phyloP scores from a whole-genome alignment of 2,888 invertebrate genomes.

The Imbricaverruca yamaguchii region DNA sequence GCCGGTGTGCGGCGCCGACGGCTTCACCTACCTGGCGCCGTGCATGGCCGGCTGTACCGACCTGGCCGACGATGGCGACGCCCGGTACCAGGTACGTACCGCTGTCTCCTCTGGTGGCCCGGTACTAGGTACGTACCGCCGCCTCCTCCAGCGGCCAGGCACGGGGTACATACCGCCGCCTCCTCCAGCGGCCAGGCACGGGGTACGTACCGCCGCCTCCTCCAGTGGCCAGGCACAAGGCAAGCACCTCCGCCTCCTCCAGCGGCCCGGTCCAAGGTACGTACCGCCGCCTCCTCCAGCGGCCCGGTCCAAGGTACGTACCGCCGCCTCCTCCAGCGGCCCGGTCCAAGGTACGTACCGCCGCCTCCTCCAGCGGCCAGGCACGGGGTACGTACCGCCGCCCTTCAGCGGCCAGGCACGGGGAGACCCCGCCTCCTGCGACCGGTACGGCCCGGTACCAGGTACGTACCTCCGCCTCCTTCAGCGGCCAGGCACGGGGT shows the following conservation, averaged over 20 bases:
- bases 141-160: neutral
- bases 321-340: neutral
- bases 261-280: neutral
- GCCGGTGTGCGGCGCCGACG: conserved; percentile 76
- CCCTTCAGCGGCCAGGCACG: neutral
- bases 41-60: conserved; percentile 79
- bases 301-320: neutral
- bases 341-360: neutral
- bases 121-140: neutral
- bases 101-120: neutral
- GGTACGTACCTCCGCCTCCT: neutral
- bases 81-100: neutral
- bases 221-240: neutral
- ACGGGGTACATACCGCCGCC: neutral
- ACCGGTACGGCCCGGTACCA: too few species aligned
- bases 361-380: neutral
- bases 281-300: neutral
- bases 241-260: neutral
- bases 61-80: conserved; percentile 36
- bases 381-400: neutral
- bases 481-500: neutral
- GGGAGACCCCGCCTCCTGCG: too few species aligned
- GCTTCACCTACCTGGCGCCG: conserved; percentile 75
- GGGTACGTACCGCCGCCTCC: too few species aligned
- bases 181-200: too few species aligned